Evolutionary conservation across 2,888 invertebrate species (phyloP), one percentile per base, ranked within the genome.

Genomic region (Mythimna impura): DNA sequence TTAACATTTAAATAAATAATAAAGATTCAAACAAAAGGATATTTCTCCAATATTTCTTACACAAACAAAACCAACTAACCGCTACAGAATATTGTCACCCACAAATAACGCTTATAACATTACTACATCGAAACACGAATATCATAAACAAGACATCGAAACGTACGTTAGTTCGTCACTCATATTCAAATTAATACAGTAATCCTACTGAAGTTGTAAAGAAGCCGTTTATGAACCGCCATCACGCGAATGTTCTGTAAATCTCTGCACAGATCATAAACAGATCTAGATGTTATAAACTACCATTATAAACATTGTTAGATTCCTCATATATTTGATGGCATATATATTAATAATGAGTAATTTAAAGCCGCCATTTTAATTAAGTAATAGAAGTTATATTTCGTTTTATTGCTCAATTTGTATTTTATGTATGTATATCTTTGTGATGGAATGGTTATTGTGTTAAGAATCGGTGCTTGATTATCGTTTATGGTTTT

Each of bases 141-240:
- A 78, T 77, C 76, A 30, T 85, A 85, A 86, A 85, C 62, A 60
- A 80, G 58, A 66, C 78, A 74, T 75, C 71, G 70, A 71, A 82
- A 61, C 73, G 70, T 70, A 52, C 52, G 65, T 74, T 66, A 36
- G 74, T 66, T 69, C 71, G 79, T 85, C 86, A 86, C 75, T 86
- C 86, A 82, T 84, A 85, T 86, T 82, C 85, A 84, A 85, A 85
- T 85, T 77, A 86, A 82, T 84, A 86, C 86, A 84, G 77, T 86
- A 82, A 85, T 86, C 74, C 72, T 34, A 55, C 71, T 66, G 63
- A 73, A 75, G 80, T 80, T 71, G 72, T 86, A 85, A 85, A 86
- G 85, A 79, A 74, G 64, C 76, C 47, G 74, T 87, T 87, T 86
- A 87, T 78, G 74, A 67, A 79, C 70, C 54, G 25, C 36, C 76